Percentiles rank a stretch among this genome's conserved stretches.
phyloP scores from a whole-genome alignment of 2,797 vertebrate genomes.

The Eospalax fontanierii region DNA sequence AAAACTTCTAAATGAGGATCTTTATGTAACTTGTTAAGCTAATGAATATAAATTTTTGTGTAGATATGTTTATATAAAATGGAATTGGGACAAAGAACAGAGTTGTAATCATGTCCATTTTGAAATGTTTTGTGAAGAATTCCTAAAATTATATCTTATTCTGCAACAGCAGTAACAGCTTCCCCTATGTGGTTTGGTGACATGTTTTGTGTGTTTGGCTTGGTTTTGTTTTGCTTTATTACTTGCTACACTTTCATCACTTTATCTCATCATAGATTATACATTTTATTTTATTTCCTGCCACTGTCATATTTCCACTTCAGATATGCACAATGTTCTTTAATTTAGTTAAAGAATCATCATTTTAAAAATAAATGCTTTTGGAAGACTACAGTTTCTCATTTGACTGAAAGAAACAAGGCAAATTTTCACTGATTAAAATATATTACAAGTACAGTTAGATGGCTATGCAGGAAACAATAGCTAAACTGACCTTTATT shows the following conservation, averaged over 20 bases:
- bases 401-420: not conserved
- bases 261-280: not conserved
- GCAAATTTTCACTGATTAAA: not conserved
- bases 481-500: not conserved
- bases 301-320: not conserved
- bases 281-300: not conserved
- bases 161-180: not conserved
- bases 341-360: conserved; percentile 33
- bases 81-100: not conserved
- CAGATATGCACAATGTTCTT: not conserved
- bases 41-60: not conserved
- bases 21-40: not conserved
- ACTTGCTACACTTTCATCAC: not conserved
- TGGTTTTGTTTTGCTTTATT: not conserved
- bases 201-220: not conserved
- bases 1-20: conserved; percentile 12
- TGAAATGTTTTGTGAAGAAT: not conserved
- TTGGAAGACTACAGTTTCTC: conserved; percentile 1
- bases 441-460: not conserved
- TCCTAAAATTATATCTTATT: not conserved
- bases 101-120: not conserved
- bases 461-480: not conserved
- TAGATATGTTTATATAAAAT: too few relatives aligned
- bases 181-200: not conserved
- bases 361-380: not conserved